Conservation (phyloP, 2,888 invertebrate genomes). For the Frankliniella fusca region DNA sequence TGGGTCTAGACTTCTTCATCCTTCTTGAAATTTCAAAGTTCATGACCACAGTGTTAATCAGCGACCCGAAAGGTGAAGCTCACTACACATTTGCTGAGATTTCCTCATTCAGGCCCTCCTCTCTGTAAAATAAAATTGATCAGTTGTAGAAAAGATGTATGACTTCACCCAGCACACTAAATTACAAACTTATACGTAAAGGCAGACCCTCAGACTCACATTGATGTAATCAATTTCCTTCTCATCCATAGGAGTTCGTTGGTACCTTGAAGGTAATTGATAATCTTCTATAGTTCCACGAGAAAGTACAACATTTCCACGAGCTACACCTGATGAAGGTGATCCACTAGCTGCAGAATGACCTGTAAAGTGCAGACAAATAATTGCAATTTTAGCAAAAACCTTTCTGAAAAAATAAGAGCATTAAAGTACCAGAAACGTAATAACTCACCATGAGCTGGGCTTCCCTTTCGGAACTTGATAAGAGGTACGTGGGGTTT, state of each 20-base stretch:
- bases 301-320: background rate
- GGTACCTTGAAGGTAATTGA: constrained; percentile 45
- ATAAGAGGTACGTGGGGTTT: constrained; percentile 42
- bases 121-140: background rate
- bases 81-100: background rate
- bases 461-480: constrained; percentile 41
- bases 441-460: constrained; percentile 36
- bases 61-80: background rate
- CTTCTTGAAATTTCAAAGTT: background rate
- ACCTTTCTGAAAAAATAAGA: background rate
- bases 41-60: background rate
- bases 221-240: constrained; percentile 47
- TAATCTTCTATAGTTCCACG: constrained; percentile 44
- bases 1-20: background rate
- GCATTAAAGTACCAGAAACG: background rate
- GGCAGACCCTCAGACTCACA: constrained; percentile 40
- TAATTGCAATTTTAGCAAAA: background rate
- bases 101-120: background rate
- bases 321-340: constrained; percentile 29
- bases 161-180: background rate
- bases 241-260: constrained; percentile 43
- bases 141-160: background rate
- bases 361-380: background rate
- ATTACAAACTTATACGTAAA: background rate
- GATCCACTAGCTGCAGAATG: constrained; percentile 26